Evolutionary conservation across 1,140 invertebrate species (phyloP).

Genomic region (Babylonia areolata): DNA sequence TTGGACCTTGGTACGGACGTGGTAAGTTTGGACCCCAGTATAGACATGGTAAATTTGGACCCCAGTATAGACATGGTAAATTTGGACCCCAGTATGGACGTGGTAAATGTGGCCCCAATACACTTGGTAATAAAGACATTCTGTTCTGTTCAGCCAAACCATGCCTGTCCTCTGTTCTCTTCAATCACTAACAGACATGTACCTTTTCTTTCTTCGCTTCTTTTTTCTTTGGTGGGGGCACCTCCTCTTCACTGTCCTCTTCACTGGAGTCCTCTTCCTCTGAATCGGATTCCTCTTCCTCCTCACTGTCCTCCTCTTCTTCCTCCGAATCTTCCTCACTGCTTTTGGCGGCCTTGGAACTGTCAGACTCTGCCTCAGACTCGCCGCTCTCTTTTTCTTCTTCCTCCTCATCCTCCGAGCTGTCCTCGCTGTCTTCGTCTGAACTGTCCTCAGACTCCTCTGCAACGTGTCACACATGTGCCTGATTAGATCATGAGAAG

Average conservation of each 20-base stretch:
- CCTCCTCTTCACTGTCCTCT: conserved; percentile 58
- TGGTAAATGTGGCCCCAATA: too few relatives aligned
- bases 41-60: too few relatives aligned
- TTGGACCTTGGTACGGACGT: too few relatives aligned
- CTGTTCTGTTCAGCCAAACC: too few relatives aligned
- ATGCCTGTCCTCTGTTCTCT: too few relatives aligned
- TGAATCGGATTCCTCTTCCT: conserved; percentile 54
- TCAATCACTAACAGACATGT: background rate
- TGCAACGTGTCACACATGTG: background rate
- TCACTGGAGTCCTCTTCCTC: conserved; percentile 59
- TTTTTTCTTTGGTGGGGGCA: conserved; percentile 72
- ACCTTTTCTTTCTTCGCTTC: conserved; percentile 39
- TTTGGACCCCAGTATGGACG: too few relatives aligned
- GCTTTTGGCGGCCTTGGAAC: conserved; percentile 66
- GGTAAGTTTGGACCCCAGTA: too few relatives aligned
- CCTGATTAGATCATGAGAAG: too few relatives aligned
- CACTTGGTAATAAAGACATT: too few relatives aligned
- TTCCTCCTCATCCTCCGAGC: conserved; percentile 62
- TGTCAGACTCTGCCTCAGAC: conserved; percentile 67
- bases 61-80: too few relatives aligned
- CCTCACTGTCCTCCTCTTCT: conserved; percentile 58
- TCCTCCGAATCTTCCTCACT: conserved; percentile 58
- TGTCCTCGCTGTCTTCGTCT: conserved; percentile 62
- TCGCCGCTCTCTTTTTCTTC: conserved; percentile 60
- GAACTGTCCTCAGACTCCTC: conserved; percentile 48